Evolutionary conservation across 2,797 vertebrate species (phyloP).

Genomic region (Myripristis murdjan): DNA sequence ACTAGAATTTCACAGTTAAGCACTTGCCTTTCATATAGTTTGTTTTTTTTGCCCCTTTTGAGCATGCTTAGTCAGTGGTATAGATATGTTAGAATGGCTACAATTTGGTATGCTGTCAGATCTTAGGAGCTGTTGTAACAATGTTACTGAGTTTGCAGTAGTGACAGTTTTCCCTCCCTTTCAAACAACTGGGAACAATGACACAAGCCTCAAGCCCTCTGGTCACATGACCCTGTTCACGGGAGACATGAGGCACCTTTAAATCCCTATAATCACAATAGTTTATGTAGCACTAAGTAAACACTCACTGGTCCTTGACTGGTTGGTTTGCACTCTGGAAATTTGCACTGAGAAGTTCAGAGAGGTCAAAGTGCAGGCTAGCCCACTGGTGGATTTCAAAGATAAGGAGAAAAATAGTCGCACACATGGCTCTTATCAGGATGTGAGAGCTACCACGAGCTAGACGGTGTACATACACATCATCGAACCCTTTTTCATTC

Average conservation of each 20-base stretch:
- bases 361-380: constrained; percentile 51
- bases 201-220: constrained; percentile 26
- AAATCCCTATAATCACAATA: constrained; percentile 50
- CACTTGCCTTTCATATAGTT: neutral
- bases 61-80: neutral
- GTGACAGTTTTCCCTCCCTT: neutral
- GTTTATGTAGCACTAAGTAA: constrained; percentile 9
- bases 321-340: constrained; percentile 28
- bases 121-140: neutral
- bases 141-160: neutral
- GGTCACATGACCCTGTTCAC: constrained; percentile 34
- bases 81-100: neutral
- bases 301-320: constrained; percentile 9
- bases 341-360: constrained; percentile 31
- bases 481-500: neutral
- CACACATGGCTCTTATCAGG: constrained; percentile 51
- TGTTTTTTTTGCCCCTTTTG: neutral
- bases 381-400: constrained; percentile 46
- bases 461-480: neutral
- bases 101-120: neutral
- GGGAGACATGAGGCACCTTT: constrained; percentile 35
- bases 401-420: constrained; percentile 60
- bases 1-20: too few relatives aligned
- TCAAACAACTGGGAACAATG: constrained; percentile 27
- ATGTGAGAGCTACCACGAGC: constrained; percentile 21